phyloP scores from a whole-genome alignment of 1,140 invertebrate species.

The Microplitis mediator region DNA sequence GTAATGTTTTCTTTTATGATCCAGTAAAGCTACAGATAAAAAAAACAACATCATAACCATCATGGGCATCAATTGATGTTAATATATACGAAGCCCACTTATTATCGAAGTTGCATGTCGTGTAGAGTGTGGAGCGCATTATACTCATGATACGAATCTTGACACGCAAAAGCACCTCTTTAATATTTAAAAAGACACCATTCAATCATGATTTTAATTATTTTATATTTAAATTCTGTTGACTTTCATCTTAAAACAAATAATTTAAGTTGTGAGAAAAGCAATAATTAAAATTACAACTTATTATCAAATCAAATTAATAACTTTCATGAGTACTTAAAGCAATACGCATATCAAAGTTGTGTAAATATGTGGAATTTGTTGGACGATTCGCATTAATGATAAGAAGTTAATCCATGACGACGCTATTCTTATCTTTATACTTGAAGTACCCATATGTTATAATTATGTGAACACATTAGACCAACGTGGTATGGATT shows the following conservation, averaged over 20 bases:
- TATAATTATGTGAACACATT: conserved; percentile 27
- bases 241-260: too few species aligned
- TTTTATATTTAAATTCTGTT: background rate
- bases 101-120: conserved; percentile 45
- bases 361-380: background rate
- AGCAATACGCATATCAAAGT: background rate
- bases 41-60: conserved; percentile 32
- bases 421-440: conserved; percentile 25
- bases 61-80: conserved; percentile 52
- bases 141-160: conserved; percentile 48
- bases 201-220: conserved; percentile 1
- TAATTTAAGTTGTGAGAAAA: background rate
- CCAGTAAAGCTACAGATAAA: too few species aligned
- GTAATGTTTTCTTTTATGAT: too few species aligned
- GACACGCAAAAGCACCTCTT: conserved; percentile 20
- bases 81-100: conserved; percentile 61
- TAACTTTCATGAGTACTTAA: background rate
- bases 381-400: conserved; percentile 1
- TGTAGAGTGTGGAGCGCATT: conserved; percentile 38
- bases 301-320: background rate
- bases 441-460: conserved; percentile 15
- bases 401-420: background rate
- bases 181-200: background rate
- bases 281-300: background rate
- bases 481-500: conserved; percentile 14